Percentiles rank a stretch among this genome's conserved stretches.
Evolutionary conservation across 2,113 vertebrate species (phyloP).

Genomic region (Rafetus swinhoei): DNA sequence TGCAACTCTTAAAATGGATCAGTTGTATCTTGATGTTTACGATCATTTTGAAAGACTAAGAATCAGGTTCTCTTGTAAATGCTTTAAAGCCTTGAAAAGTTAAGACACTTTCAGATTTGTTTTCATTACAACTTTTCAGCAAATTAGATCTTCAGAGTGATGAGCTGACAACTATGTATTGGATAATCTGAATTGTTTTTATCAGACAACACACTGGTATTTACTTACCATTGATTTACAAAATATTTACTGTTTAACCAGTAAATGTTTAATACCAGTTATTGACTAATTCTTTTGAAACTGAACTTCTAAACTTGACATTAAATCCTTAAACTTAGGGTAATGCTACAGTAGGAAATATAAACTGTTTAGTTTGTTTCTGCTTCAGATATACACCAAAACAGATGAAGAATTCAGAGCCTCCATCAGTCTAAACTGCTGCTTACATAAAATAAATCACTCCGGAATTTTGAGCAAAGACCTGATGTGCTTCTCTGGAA

Average conservation of each 20-base stretch:
- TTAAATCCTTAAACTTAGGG: background rate
- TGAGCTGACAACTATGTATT: background rate
- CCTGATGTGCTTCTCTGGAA: background rate
- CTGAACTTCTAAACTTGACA: background rate
- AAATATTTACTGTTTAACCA: background rate
- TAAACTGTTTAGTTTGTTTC: background rate
- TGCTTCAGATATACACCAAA: background rate
- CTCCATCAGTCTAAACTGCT: background rate
- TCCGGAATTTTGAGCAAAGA: background rate
- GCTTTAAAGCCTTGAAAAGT: background rate
- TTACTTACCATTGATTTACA: background rate
- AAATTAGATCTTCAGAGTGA: background rate
- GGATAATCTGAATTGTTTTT: background rate
- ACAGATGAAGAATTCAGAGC: background rate
- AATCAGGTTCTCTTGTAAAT: background rate
- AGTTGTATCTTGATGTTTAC: background rate
- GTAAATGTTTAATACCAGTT: background rate
- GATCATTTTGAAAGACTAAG: background rate
- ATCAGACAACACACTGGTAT: background rate
- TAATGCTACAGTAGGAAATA: slow-evolving; percentile 9
- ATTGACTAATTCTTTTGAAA: slow-evolving; percentile 24
- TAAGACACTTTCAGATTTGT: rapidly evolving
- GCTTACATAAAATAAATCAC: background rate
- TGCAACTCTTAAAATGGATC: background rate
- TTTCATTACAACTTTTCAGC: background rate